Evolutionary conservation across 2,797 vertebrate genomes (phyloP).

Genomic region (Enteromius unitaeniatus): DNA sequence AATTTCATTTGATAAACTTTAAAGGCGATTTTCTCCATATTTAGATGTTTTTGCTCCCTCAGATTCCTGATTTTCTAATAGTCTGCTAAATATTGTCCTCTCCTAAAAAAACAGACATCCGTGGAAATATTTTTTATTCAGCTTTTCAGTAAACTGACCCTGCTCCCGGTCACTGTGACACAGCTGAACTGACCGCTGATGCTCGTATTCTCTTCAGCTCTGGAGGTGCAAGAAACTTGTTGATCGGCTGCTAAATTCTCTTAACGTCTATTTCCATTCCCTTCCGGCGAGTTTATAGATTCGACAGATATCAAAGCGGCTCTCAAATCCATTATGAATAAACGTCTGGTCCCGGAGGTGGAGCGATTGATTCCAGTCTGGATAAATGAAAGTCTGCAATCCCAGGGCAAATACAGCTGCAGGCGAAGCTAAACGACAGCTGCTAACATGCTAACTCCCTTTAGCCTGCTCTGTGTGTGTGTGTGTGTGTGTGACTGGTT

Average conservation of each 20-base stretch:
- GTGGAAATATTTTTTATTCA: too few species aligned
- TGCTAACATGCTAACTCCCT: background rate
- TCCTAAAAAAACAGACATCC: too few species aligned
- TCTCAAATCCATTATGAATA: slow-evolving; percentile 14
- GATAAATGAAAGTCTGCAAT: slow-evolving; percentile 1
- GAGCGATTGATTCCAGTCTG: slow-evolving; percentile 14
- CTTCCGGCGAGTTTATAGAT: background rate
- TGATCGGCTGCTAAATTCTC: background rate
- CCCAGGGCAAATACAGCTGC: background rate
- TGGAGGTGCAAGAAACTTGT: background rate
- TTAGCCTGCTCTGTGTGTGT: background rate
- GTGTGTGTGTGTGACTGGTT: background rate
- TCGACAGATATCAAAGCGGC: background rate
- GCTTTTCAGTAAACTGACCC: too few species aligned
- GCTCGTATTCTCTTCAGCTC: background rate
- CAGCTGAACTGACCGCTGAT: too few species aligned
- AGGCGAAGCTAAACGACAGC: background rate
- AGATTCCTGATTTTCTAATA: too few species aligned
- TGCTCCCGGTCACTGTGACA: too few species aligned
- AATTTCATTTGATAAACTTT: too few species aligned
- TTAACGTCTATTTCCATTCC: background rate
- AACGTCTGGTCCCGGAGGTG: background rate
- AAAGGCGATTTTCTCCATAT: too few species aligned
- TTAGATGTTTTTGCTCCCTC: too few species aligned
- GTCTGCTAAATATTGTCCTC: too few species aligned